Percentiles rank a stretch among this genome's conserved stretches.
Conservation (phyloP, 2,888 invertebrate genomes). For the Scaptomyza cyrtandrae region DNA sequence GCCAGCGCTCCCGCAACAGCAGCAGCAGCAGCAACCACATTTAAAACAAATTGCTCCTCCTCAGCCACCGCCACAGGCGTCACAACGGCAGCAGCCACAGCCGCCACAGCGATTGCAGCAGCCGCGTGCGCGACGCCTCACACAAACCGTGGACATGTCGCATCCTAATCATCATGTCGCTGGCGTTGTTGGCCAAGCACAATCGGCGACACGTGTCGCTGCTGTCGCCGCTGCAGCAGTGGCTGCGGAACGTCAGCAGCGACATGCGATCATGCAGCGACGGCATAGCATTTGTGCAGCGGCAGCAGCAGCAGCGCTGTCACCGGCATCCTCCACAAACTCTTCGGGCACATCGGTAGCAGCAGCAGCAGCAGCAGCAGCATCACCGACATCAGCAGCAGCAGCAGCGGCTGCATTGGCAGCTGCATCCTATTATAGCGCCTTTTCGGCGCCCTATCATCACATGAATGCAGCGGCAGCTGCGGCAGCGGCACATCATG, state of each 20-base stretch:
- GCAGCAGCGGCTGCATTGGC: conserved; percentile 76
- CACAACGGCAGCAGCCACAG: conserved; percentile 1
- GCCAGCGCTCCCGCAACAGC: not conserved
- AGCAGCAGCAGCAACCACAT: not conserved
- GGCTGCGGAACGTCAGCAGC: conserved; percentile 41
- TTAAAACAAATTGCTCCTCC: not conserved
- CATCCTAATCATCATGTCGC: conserved; percentile 17
- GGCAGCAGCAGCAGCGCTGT: conserved; percentile 39
- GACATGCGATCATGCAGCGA: conserved; percentile 55
- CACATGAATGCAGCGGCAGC: conserved; percentile 54
- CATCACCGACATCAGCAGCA: conserved; percentile 55
- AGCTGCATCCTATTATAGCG: conserved; percentile 68
- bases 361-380: conserved; percentile 70
- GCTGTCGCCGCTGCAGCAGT: conserved; percentile 42
- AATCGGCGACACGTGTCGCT: conserved; percentile 45
- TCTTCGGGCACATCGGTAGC: conserved; percentile 64
- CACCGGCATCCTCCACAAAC: conserved; percentile 55
- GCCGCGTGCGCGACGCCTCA: conserved; percentile 8
- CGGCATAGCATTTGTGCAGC: conserved; percentile 65
- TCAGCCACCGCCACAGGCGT: not conserved
- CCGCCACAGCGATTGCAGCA: not conserved
- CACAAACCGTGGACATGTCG: conserved; percentile 5
- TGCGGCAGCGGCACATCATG: conserved; percentile 64
- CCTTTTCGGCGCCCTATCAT: conserved; percentile 73
- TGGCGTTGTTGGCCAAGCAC: conserved; percentile 33